Conservation (phyloP, 2,113 vertebrate genomes). For the Willisornis vidua region DNA sequence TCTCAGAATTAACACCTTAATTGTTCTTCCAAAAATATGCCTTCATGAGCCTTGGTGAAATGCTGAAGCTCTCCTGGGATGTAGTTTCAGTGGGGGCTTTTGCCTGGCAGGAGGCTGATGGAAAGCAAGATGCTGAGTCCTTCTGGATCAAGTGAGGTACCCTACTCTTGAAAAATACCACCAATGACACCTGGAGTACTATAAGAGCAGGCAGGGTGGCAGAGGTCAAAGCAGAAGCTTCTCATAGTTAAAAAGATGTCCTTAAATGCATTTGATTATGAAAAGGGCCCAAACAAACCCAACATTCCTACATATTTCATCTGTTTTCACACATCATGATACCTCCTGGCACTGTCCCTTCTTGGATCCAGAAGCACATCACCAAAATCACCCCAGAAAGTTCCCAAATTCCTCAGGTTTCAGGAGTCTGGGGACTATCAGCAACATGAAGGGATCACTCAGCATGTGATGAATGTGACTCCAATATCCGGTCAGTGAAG, state of each 20-base stretch:
- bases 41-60: neutral
- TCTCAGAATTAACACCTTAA: neutral
- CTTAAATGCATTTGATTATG: neutral
- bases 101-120: neutral
- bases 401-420: neutral
- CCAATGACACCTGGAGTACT: neutral
- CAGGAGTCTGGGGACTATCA: neutral
- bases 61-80: neutral
- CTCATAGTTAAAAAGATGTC: neutral
- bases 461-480: neutral
- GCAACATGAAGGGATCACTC: neutral
- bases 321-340: neutral
- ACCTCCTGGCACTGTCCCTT: neutral
- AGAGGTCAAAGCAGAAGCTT: neutral
- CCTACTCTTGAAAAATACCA: neutral
- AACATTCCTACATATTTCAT: neutral
- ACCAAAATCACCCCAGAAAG: neutral
- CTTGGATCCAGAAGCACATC: neutral
- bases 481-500: neutral
- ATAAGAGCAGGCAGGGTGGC: accelerated
- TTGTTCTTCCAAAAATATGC: neutral
- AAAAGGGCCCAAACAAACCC: neutral
- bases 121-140: neutral
- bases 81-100: neutral
- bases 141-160: neutral